phyloP scores from a whole-genome alignment of 1,140 invertebrate genomes.

The Calephelis virginiensis region DNA sequence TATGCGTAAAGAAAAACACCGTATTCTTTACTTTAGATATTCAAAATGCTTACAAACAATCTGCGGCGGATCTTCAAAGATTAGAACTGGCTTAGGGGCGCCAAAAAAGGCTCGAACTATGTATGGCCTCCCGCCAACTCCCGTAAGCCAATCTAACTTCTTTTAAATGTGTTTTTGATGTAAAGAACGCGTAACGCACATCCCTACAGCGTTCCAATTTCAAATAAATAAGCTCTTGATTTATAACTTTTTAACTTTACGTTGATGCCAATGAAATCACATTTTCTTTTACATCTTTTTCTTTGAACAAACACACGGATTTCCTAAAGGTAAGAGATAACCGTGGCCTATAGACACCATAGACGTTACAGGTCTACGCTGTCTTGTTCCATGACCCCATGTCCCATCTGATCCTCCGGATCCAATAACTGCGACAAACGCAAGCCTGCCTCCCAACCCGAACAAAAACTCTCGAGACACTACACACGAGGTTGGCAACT shows the following conservation, averaged over 20 bases:
- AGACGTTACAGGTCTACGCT: no score
- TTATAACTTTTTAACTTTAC: constrained; percentile 58
- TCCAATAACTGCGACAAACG: no score
- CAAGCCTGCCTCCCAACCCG: no score
- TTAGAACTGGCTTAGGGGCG: constrained; percentile 68
- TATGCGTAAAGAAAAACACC: constrained; percentile 59
- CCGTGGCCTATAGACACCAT: no score
- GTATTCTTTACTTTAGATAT: constrained; percentile 65
- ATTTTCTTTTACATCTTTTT: no score
- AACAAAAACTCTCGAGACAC: no score
- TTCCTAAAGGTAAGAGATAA: no score
- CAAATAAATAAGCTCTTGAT: constrained; percentile 72
- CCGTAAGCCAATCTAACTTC: constrained; percentile 77
- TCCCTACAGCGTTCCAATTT: constrained; percentile 52
- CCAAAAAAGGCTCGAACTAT: constrained; percentile 66
- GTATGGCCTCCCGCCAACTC: constrained; percentile 73
- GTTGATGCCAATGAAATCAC: background rate
- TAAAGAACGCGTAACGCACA: constrained; percentile 74
- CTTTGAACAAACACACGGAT: no score
- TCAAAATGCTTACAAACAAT: constrained; percentile 70
- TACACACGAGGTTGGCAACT: no score
- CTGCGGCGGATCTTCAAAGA: constrained; percentile 67
- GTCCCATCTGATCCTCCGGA: no score
- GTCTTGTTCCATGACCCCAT: no score
- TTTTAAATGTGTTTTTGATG: constrained; percentile 79